Evolutionary conservation across 2,113 vertebrate genomes (phyloP).

Genomic region (Pongo pygmaeus): DNA sequence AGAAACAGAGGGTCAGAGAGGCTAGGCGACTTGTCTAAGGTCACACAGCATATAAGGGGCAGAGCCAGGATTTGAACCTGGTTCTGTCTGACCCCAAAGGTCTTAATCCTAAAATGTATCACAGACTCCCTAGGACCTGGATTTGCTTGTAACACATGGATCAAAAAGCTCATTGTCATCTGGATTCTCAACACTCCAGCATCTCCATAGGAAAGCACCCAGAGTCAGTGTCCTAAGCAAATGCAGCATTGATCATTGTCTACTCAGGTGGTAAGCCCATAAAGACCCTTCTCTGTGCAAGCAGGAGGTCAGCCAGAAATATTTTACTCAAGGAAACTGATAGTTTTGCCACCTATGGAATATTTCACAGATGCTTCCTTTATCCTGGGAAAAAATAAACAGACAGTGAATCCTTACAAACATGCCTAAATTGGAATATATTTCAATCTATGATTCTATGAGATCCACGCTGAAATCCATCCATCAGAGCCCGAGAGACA

Average conservation of each 20-base stretch:
- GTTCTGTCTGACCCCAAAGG: background rate
- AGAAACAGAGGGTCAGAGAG: background rate
- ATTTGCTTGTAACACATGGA: background rate
- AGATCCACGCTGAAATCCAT: background rate
- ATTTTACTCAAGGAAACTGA: background rate
- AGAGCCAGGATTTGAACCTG: background rate
- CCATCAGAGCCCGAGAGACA: background rate
- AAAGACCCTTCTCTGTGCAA: background rate
- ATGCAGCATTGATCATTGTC: rapidly evolving
- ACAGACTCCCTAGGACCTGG: background rate
- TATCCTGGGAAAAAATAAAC: background rate
- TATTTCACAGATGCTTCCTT: background rate
- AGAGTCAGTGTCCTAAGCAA: background rate
- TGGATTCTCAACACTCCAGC: background rate
- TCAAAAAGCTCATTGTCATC: background rate
- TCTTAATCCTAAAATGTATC: background rate
- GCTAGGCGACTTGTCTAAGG: background rate
- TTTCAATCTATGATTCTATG: background rate
- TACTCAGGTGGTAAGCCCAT: background rate
- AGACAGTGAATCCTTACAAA: background rate
- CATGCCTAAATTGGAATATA: background rate
- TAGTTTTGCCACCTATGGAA: background rate
- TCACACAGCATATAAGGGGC: background rate
- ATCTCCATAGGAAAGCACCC: rapidly evolving
- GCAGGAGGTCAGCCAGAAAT: background rate